phyloP scores from a whole-genome alignment of 2,797 vertebrate species.

The Mus minutoides region DNA sequence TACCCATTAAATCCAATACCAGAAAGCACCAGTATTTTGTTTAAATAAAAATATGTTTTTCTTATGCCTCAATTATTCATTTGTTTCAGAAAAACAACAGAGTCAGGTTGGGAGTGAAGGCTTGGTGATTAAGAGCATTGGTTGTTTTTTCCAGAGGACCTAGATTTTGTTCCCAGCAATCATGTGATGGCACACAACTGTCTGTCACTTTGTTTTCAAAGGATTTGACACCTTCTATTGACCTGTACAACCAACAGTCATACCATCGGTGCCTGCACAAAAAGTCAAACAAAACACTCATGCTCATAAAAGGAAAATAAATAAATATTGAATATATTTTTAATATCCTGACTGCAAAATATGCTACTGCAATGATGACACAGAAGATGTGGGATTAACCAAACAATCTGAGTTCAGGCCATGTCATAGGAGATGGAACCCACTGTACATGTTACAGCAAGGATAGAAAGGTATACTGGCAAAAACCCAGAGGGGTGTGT shows the following conservation, averaged over 20 bases:
- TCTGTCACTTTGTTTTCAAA: background rate
- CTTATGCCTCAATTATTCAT: background rate
- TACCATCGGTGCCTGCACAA: background rate
- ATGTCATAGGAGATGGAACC: too few species aligned
- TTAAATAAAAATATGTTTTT: background rate
- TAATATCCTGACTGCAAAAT: too few species aligned
- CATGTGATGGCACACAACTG: background rate
- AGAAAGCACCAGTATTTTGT: background rate
- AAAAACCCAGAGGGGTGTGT: too few species aligned
- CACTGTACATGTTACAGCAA: too few species aligned
- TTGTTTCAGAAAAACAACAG: background rate
- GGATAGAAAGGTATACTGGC: too few species aligned
- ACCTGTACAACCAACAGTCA: background rate
- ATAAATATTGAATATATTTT: background rate
- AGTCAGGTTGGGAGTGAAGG: background rate
- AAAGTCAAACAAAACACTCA: background rate
- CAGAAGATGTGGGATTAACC: too few species aligned
- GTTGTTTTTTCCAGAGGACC: background rate
- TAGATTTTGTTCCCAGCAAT: background rate
- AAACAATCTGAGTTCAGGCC: too few species aligned
- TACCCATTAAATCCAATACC: background rate
- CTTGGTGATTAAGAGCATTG: background rate
- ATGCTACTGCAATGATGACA: too few species aligned
- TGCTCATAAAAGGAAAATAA: background rate
- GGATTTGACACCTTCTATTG: background rate